A percentile compares a stretch with the other conserved stretches of the same genome.
Conservation (phyloP, 2,113 vertebrate species). For the Budorcas taxicolor region DNA sequence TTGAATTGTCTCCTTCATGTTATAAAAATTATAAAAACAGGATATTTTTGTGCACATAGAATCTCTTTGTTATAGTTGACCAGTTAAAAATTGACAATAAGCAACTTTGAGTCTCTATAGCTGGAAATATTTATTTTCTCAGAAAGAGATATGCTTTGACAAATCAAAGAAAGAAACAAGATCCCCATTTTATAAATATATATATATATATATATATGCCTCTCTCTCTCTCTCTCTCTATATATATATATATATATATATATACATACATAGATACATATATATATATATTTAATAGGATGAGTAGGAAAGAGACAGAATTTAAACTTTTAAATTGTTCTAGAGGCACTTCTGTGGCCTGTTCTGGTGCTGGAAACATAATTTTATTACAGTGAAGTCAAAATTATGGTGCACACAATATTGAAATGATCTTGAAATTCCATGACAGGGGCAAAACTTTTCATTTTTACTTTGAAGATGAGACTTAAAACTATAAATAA, state of each 20-base stretch:
- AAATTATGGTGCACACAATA: neutral
- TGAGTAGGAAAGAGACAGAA: neutral
- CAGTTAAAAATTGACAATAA: neutral
- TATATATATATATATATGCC: neutral
- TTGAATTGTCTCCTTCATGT: neutral
- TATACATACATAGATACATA: rapidly evolving
- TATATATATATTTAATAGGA: neutral
- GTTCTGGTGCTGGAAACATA: neutral
- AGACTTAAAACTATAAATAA: neutral
- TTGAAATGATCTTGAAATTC: neutral
- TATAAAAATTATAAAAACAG: neutral
- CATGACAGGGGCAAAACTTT: neutral
- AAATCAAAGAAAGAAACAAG: neutral
- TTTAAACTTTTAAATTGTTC: neutral
- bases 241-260: rapidly evolving
- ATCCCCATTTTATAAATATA: neutral
- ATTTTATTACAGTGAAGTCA: neutral
- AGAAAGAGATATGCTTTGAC: neutral
- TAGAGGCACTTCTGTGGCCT: too few species aligned
- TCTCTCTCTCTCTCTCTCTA: neutral
- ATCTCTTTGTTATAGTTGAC: neutral
- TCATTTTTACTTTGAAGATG: neutral
- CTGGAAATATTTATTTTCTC: neutral
- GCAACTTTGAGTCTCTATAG: neutral
- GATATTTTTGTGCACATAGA: neutral